Base-by-base conservation (phyloP, 2,797 vertebrate genomes). In the Zonotrichia albicollis region DNA sequence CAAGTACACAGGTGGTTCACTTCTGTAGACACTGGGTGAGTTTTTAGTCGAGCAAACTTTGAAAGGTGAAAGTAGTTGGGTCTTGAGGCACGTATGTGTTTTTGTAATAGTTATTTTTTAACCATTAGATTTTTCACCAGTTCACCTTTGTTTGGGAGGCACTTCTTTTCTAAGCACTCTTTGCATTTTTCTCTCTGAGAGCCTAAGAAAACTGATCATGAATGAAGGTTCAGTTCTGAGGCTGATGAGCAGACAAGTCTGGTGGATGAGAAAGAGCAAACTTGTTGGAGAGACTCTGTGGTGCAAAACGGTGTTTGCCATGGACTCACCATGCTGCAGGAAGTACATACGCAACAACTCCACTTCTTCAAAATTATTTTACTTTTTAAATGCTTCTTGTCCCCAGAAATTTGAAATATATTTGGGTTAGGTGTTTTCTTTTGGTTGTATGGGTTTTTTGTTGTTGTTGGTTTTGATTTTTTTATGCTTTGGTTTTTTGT, bases 371-470 rank as follows among this genome's bases (percentile, higher is more conserved):
- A 34, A 32, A 36, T 72, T 55, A 42, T 62, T 93, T 40, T 82
- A 3, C 7, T 22, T 46, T 53, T 60, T 21, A 1, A 67, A 60
- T 71, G 7, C 1, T 54, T 88, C 77, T 76, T 76, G 3, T 23
- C 14, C 13, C 16, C 29, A 29, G 38, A 55, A 8, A n/a, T 73
- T 74, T 74, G 16, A 73, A 68, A 38, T 30, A 25, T 48, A 6
- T 77, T 12, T 46, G 14, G 7, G 5, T 57, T 62, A 20, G 22
- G 9, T 2, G 0, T 29, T 43, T 78, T 36, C 34, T 64, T 83
- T 65, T 54, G 8, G 3, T 42, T 67, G 10, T 4, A 4, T 25
- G 5, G 0, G 0, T n/a, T 29, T 23, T 30, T 48, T 6, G 20
- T 54, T 32, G 9, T n/a, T 11, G 9, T 16, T 45, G 6, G 8